Percentiles rank a stretch among this genome's conserved stretches.
phyloP scores from a whole-genome alignment of 2,113 vertebrate species.

The Gadus chalcogrammus region DNA sequence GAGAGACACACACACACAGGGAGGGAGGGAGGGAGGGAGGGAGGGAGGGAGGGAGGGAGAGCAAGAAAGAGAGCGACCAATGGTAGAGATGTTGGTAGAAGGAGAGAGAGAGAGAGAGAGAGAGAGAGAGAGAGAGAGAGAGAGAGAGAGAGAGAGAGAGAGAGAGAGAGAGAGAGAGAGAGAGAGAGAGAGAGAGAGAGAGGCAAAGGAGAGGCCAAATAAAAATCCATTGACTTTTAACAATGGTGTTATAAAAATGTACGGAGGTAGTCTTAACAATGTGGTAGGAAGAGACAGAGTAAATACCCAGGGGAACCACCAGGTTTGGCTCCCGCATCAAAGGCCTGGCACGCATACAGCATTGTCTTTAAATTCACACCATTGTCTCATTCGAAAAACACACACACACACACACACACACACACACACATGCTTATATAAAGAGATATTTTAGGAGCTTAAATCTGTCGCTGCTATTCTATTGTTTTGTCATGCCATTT shows the following conservation, averaged over 20 bases:
- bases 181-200: slow-evolving; percentile 28
- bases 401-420: slow-evolving; percentile 1
- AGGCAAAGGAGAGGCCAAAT: slow-evolving; percentile 54
- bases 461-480: slow-evolving; percentile 44
- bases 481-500: too few species aligned
- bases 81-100: background rate
- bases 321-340: slow-evolving; percentile 70
- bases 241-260: slow-evolving; percentile 75
- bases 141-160: slow-evolving; percentile 6
- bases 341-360: slow-evolving; percentile 57
- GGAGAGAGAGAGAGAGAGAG: slow-evolving; percentile 6
- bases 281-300: slow-evolving; percentile 65
- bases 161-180: slow-evolving; percentile 24
- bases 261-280: slow-evolving; percentile 74
- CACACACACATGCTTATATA: slow-evolving; percentile 43
- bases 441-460: slow-evolving; percentile 53
- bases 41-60: too few species aligned
- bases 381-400: slow-evolving; percentile 50
- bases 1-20: slow-evolving; percentile 21
- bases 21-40: background rate
- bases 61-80: slow-evolving; percentile 37
- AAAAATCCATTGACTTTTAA: slow-evolving; percentile 72
- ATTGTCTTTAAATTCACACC: slow-evolving; percentile 73
- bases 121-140: slow-evolving; percentile 7
- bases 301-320: slow-evolving; percentile 68